These are phyloP conservation scores for Ectemnius lituratus DNA, from an alignment of 2,888 invertebrate genomes.

Conservation along the genomic window DNA sequence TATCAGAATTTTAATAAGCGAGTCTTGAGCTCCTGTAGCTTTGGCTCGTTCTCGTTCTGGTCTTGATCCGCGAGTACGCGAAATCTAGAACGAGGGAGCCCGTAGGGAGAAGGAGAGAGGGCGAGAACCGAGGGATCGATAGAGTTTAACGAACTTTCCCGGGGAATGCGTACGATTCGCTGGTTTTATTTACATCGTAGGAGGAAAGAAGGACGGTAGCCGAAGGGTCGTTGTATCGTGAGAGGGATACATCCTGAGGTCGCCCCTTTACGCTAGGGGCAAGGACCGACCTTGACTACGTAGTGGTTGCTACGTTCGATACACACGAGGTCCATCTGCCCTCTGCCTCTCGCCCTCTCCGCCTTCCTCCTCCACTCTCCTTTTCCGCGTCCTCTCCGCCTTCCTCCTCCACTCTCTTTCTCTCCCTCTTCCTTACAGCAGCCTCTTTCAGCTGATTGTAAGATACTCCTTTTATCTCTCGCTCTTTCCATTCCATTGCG, in stretches of 20 bases:
- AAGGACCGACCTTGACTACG: constrained; percentile 76
- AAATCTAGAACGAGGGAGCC: too few species aligned
- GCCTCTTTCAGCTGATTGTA: constrained; percentile 39
- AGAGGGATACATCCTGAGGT: constrained; percentile 64
- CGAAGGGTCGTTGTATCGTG: constrained; percentile 49
- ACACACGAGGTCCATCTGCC: constrained; percentile 62
- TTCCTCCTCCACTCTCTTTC: constrained; percentile 25
- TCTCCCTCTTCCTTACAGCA: constrained; percentile 15
- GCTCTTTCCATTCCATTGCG: constrained; percentile 9
- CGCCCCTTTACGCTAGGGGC: constrained; percentile 68
- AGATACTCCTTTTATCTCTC: constrained; percentile 25
- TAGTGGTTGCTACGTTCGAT: constrained; percentile 71
- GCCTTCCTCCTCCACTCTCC: constrained; percentile 13
- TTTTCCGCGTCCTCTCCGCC: constrained; percentile 13
- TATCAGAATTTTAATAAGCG: constrained; percentile 2
- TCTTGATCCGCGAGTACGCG: too few species aligned
- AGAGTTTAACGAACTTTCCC: constrained; percentile 30
- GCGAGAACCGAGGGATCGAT: constrained; percentile 21
- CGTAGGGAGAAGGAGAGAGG: neutral
- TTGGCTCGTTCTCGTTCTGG: neutral
- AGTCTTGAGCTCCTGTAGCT: neutral
- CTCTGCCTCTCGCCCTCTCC: constrained; percentile 38
- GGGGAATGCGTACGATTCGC: constrained; percentile 15
- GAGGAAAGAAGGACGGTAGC: constrained; percentile 36
- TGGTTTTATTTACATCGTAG: constrained; percentile 47